Base-by-base conservation (phyloP, 2,888 invertebrate species). In the Ommatoiulus sabulosus region DNA sequence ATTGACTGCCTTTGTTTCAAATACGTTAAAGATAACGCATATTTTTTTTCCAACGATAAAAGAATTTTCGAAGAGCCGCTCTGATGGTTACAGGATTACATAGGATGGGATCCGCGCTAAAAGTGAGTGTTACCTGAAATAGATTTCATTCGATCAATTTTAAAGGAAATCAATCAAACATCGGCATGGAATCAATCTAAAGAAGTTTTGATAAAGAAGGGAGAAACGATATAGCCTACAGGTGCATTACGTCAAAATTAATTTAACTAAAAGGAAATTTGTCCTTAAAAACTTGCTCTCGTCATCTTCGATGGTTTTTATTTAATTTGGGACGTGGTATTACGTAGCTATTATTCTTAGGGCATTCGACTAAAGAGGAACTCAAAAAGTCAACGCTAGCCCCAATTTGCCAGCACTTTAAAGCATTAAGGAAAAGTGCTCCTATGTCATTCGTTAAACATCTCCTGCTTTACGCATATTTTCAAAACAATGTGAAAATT, bases 371-470 rank as follows among this genome's bases (percentile, higher is more conserved):
- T 24, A 72, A 24, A 24, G 24, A 24, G 12, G 10, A 72, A 24
- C 24, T 24, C 10, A 24, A n/a, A 24, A n/a, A 24, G 24, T n/a
- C 24, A 72, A 72, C 24, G 72, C 72, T 24, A 72, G 8, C 10
- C 24, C 7, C 24, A 72, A 72, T 8, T 72, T 72, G 72, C 24
- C 24, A 72, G 72, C 72, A 72, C 72, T 72, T 72, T 72, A 72
- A 35, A 72, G 72, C 10, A 72, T 72, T 72, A 72, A 24, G n/a
- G 72, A 72, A 72, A n/a, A 72, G 72, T 72, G 72, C 72, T 72
- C 24, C 2, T 72, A 24, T 24, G 72, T 24, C 72, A 72, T 72
- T 24, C 24, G 72, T 24, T 24, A 72, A 72, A 72, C 72, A 72
- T 72, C 72, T 72, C 5, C 72, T 24, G 10, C 24, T 24, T 72